These are phyloP conservation scores for Chelon auratus DNA, from an alignment of 2,797 vertebrate species.

Conservation along the genomic window DNA sequence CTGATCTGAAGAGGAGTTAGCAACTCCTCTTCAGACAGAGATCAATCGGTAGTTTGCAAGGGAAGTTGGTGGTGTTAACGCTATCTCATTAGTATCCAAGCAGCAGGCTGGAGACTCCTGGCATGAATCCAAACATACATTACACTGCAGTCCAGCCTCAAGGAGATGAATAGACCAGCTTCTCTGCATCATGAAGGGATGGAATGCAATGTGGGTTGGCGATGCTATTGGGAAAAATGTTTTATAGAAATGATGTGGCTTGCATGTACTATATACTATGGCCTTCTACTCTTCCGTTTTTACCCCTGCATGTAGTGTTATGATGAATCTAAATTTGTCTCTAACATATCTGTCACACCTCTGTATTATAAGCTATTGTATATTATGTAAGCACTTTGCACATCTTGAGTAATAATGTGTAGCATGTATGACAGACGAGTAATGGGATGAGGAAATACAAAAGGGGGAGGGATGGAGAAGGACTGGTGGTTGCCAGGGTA, in stretches of 20 bases:
- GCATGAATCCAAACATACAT: conserved; percentile 24
- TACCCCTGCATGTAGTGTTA: conserved; percentile 3
- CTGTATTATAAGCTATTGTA: conserved; percentile 33
- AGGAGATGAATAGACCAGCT: conserved; percentile 33
- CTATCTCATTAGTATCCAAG: conserved; percentile 41
- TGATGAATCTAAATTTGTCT: conserved; percentile 52
- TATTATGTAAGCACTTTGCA: conserved; percentile 12
- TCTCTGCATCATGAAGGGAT: conserved; percentile 18
- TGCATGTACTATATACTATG: conserved; percentile 8
- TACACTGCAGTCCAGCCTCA: conserved; percentile 22
- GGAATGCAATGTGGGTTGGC: conserved; percentile 9
- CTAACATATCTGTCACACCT: conserved; percentile 25
- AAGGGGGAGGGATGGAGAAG: conserved; percentile 20
- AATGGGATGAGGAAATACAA: conserved; percentile 42
- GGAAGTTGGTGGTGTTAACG: conserved; percentile 14
- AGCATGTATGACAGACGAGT: conserved; percentile 44
- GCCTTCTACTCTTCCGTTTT: background rate
- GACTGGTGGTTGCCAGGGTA: conserved; percentile 41
- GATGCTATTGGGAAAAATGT: conserved; percentile 14
- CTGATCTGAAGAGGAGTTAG: background rate
- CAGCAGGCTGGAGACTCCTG: conserved; percentile 33
- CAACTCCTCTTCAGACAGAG: background rate
- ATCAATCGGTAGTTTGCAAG: conserved; percentile 6
- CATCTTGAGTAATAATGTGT: conserved; percentile 17
- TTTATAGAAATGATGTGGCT: conserved; percentile 2